phyloP scores from a whole-genome alignment of 2,797 vertebrate species.

The Lemur catta region DNA sequence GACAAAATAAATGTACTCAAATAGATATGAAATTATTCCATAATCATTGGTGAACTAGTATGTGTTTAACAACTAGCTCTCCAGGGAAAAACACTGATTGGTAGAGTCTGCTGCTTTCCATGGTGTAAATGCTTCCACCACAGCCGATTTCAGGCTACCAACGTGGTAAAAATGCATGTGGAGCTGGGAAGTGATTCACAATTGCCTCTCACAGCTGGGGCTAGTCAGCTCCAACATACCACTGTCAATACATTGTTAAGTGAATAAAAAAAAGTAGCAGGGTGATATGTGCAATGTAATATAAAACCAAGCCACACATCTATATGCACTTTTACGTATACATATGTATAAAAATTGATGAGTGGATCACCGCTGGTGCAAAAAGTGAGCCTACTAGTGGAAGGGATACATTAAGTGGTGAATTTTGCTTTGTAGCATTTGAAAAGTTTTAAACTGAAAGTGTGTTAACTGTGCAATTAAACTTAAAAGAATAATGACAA shows the following conservation, averaged over 20 bases:
- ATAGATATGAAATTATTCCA: neutral
- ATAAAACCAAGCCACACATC: neutral
- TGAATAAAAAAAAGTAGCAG: neutral
- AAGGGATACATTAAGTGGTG: neutral
- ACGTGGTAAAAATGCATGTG: neutral
- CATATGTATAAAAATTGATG: neutral
- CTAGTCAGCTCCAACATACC: neutral
- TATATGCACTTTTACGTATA: neutral
- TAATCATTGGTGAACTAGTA: neutral
- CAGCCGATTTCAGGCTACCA: neutral
- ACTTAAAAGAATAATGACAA: neutral
- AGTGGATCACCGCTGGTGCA: neutral
- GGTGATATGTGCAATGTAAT: neutral
- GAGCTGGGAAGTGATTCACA: neutral
- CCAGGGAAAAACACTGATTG: neutral
- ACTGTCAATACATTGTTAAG: neutral
- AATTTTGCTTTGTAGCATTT: neutral
- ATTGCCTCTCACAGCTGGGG: rapidly evolving
- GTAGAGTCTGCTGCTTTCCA: neutral
- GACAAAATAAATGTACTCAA: neutral
- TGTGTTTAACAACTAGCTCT: neutral
- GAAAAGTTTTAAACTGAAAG: neutral
- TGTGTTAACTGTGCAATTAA: neutral
- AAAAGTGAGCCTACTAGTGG: neutral
- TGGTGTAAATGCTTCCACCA: neutral